phyloP scores from a whole-genome alignment of 2,888 invertebrate genomes.

The Philhelius pedissequus region DNA sequence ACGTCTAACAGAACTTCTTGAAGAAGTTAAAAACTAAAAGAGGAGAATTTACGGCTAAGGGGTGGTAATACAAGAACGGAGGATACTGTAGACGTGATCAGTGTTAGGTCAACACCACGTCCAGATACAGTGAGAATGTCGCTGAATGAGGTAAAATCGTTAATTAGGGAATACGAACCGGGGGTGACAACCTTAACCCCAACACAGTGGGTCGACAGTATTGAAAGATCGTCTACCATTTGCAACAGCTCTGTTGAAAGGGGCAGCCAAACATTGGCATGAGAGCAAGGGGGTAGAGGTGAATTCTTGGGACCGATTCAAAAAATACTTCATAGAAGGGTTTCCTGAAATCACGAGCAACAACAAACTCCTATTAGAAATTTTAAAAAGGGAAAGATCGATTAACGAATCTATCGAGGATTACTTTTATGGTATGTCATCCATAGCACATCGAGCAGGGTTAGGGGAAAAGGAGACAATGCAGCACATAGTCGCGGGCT shows the following conservation, averaged over 20 bases:
- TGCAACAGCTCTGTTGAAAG: neutral
- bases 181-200: neutral
- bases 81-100: neutral
- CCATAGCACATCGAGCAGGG: no score
- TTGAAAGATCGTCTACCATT: neutral
- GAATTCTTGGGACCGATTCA: neutral
- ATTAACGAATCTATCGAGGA: neutral
- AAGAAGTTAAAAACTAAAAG: neutral
- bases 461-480: no score
- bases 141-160: neutral
- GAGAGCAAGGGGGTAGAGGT: neutral
- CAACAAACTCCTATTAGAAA: neutral
- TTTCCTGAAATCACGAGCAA: neutral
- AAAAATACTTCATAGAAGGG: neutral
- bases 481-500: no score
- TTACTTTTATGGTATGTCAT: no score
- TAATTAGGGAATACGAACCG: neutral
- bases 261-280: neutral
- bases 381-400: neutral
- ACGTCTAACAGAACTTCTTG: neutral
- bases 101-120: neutral
- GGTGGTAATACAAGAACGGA: neutral
- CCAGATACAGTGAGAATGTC: neutral
- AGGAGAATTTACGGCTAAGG: neutral
- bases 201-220: neutral